Evolutionary conservation across 1,140 invertebrate genomes (phyloP).

Genomic region (Cydia strobilella): DNA sequence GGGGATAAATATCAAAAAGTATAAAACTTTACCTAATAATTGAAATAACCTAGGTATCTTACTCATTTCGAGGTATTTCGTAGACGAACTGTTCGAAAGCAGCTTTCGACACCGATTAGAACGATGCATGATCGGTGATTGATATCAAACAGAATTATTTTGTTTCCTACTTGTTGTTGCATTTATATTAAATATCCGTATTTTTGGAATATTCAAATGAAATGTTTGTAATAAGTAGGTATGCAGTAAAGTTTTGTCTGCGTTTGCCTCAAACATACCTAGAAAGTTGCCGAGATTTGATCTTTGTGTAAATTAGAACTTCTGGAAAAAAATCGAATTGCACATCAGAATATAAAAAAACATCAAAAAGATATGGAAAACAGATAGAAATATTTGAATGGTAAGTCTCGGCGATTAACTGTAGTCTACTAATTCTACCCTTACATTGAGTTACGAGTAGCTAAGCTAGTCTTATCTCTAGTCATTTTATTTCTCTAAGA

Average conservation of each 20-base stretch:
- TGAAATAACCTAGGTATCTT: too few relatives aligned
- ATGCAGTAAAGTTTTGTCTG: background rate
- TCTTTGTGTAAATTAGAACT: background rate
- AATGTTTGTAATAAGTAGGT: too few relatives aligned
- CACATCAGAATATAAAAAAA: background rate
- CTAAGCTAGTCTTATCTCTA: slow-evolving; percentile 21
- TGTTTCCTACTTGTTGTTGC: too few relatives aligned
- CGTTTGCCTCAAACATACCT: background rate
- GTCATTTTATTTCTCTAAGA: slow-evolving; percentile 21
- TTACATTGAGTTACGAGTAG: slow-evolving; percentile 10
- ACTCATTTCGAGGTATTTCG: background rate
- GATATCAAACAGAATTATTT: too few relatives aligned
- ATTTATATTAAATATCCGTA: too few relatives aligned
- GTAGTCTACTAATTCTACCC: background rate
- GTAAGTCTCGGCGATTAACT: background rate
- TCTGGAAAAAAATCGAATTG: too few relatives aligned
- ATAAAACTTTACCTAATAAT: background rate
- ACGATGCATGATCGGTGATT: background rate
- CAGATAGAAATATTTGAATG: background rate
- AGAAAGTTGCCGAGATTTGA: background rate
- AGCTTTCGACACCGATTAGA: background rate
- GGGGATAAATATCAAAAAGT: background rate
- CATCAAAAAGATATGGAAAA: background rate
- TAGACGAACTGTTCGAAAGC: too few relatives aligned
- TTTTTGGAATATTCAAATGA: too few relatives aligned